Evolutionary conservation across 1,140 invertebrate genomes (phyloP).

Genomic region (Marisa cornuarietis): DNA sequence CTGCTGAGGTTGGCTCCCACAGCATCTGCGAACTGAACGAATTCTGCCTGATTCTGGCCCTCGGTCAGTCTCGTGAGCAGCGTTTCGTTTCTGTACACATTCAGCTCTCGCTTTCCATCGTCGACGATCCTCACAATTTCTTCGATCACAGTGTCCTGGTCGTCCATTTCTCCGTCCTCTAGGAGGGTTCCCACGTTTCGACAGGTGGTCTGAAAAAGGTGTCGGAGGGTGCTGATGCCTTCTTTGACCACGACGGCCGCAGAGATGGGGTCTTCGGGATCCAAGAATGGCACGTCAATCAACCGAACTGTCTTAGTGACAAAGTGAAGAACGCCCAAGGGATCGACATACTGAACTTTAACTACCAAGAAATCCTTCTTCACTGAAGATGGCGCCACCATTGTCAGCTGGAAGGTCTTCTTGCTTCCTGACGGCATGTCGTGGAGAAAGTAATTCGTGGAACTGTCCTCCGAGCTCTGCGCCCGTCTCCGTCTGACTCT

Average conservation of each 20-base stretch:
- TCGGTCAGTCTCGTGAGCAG: constrained; percentile 31
- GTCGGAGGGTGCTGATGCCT: constrained; percentile 17
- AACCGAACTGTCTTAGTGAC: constrained; percentile 32
- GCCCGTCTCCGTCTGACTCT: constrained; percentile 32
- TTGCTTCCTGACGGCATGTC: constrained; percentile 42
- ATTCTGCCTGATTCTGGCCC: constrained; percentile 1
- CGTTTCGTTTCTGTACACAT: constrained; percentile 21
- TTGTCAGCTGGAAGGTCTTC: constrained; percentile 40
- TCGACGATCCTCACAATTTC: constrained; percentile 12
- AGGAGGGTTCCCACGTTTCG: constrained; percentile 41
- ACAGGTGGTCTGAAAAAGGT: constrained; percentile 27
- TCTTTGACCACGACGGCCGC: background rate
- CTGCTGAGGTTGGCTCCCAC: constrained; percentile 40
- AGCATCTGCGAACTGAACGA: constrained; percentile 29
- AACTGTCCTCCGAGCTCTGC: background rate
- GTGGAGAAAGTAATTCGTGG: constrained; percentile 46
- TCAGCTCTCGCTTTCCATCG: constrained; percentile 35
- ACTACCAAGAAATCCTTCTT: constrained; percentile 32
- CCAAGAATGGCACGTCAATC: constrained; percentile 26
- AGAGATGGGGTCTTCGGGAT: background rate
- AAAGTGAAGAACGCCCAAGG: constrained; percentile 28
- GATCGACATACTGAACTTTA: constrained; percentile 40
- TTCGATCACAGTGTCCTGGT: constrained; percentile 14
- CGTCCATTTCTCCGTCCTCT: constrained; percentile 30
- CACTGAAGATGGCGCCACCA: background rate